Evolutionary conservation across 2,888 invertebrate species (phyloP), one percentile per base, ranked within the genome.

Genomic region (Eristalinus sepulchralis): DNA sequence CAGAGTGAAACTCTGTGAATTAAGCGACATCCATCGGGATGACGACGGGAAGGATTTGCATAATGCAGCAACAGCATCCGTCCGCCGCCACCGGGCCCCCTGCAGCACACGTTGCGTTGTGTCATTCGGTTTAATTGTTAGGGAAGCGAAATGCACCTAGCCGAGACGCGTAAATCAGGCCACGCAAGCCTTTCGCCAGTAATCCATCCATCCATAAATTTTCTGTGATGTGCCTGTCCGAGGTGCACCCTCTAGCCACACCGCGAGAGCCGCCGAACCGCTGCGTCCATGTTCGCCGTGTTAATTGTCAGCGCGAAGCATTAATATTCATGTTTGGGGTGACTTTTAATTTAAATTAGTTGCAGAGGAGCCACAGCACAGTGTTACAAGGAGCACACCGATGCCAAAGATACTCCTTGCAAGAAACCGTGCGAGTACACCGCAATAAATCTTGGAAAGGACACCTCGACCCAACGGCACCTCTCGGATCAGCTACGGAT

Each of bases 241-340:
- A 8, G 17, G 13, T 63, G 68, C 70, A 66, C 59, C 62, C 57
- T 36, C 53, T 22, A 47, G 17, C n/a, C 17, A 59, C 79, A 53
- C 36, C 24, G 24, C 13, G 3, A 5, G 11, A 36, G 75, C 33
- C 36, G 62, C 67, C 75, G 57, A 39, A 31, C 77, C 68, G 59
- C 57, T 60, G 10, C 64, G 36, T 36, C 62, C 81, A 55, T 81
- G 82, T 78, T 81, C 66, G 72, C 83, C 85, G 88, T 88, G 88
- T 88, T 88, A 89, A 88, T 89, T 89, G 89, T 88, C 89, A 89
- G 81, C 88, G 73, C 64, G 71, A 63, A 88, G 84, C 88, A 89
- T 89, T 89, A 89, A 89, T 89, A 88, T 89, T 89, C 88, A 89
- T 89, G 88, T 83, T 88, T 80, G 77, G 79, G 88, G 73, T 89